Percentiles rank a stretch among this genome's conserved stretches.
Evolutionary conservation across 2,797 vertebrate genomes (phyloP).

Genomic region (Sebastes vulpes): DNA sequence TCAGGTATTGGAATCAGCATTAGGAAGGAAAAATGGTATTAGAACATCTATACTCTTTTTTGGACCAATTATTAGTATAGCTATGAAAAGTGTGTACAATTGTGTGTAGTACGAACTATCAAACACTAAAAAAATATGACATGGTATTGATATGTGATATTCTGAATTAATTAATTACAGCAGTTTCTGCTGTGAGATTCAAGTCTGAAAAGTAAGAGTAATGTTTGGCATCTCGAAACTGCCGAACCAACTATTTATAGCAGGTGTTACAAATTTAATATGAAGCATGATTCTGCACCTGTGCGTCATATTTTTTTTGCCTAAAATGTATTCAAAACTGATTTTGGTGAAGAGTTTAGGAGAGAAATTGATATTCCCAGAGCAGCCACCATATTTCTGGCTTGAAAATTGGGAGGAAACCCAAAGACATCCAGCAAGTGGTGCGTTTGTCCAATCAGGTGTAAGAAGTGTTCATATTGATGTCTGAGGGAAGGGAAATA

Average conservation of each 20-base stretch:
- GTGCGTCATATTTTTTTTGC: not conserved
- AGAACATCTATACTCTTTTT: not conserved
- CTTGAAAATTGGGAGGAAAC: constrained; percentile 5
- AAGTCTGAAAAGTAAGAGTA: not conserved
- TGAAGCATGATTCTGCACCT: not conserved
- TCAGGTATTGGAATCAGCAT: too few relatives aligned
- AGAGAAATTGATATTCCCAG: not conserved
- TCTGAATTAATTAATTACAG: not conserved
- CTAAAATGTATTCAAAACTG: not conserved
- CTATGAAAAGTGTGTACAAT: not conserved
- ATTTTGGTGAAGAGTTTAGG: not conserved
- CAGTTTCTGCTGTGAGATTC: not conserved
- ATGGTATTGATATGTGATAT: not conserved
- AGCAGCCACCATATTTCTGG: not conserved
- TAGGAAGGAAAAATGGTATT: too few relatives aligned
- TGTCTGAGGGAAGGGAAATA: not conserved
- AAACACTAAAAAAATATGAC: not conserved
- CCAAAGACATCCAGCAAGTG: not conserved
- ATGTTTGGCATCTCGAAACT: not conserved
- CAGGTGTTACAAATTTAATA: not conserved
- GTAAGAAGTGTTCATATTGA: not conserved
- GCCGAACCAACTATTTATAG: not conserved
- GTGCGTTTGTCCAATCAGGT: not conserved
- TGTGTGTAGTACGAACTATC: not conserved
- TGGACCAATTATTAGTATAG: not conserved